Conservation (phyloP, 2,797 vertebrate species). For the Pachyuromys duprasi region DNA sequence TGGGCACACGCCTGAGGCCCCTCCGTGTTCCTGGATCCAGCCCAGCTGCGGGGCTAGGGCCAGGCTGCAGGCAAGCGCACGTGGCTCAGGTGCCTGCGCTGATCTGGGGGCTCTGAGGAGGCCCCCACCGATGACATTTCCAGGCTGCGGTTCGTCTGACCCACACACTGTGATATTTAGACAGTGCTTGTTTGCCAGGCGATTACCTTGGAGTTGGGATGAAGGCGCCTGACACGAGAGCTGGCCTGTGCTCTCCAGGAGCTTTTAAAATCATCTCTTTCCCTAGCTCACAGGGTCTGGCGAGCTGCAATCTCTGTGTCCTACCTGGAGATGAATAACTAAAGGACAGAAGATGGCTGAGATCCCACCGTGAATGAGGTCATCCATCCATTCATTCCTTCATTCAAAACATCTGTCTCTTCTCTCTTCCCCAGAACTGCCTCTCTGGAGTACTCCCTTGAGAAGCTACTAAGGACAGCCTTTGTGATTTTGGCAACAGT, state of each 20-base stretch:
- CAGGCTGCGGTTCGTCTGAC: conserved; percentile 78
- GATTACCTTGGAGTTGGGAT: conserved; percentile 74
- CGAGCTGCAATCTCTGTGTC: rapidly evolving
- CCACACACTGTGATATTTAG: conserved; percentile 87
- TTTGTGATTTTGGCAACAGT: rapidly evolving
- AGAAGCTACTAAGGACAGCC: background rate
- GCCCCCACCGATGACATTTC: conserved; percentile 89
- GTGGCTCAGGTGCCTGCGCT: background rate
- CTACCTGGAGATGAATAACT: background rate
- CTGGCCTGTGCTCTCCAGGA: background rate
- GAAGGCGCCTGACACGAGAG: background rate
- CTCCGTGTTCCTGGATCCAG: background rate
- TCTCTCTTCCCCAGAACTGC: background rate
- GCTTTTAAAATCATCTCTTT: background rate
- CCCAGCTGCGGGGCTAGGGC: background rate
- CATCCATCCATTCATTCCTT: background rate
- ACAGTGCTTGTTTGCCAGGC: conserved; percentile 85
- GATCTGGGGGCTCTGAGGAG: background rate
- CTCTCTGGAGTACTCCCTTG: no score
- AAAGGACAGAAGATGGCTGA: rapidly evolving
- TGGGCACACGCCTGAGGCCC: rapidly evolving
- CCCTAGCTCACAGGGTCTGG: background rate
- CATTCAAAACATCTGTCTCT: background rate
- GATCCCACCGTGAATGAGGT: background rate
- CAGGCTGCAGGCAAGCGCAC: background rate